Percentiles rank a stretch among this genome's conserved stretches.
These are phyloP conservation scores for Andrena dorsata DNA, from an alignment of 2,888 invertebrate species.

Conservation along the genomic window DNA sequence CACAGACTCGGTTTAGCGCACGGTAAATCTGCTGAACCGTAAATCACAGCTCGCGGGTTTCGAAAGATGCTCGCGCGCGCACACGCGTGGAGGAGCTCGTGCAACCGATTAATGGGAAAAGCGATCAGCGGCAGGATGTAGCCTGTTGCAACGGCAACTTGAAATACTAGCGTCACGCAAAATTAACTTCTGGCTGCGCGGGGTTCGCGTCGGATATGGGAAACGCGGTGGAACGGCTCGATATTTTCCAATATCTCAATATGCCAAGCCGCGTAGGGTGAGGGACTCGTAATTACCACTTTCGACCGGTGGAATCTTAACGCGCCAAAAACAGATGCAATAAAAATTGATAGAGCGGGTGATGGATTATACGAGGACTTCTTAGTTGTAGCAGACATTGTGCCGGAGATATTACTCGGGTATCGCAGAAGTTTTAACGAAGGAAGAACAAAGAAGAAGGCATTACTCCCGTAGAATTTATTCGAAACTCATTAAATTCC, in stretches of 20 bases:
- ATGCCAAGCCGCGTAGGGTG: not conserved
- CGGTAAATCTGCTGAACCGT: conserved; percentile 5
- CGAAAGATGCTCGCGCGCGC: conserved; percentile 22
- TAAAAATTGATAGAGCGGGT: no score
- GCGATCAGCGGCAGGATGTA: conserved; percentile 25
- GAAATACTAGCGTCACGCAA: not conserved
- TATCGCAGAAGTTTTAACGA: no score
- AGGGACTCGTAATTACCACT: no score
- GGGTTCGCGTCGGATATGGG: not conserved
- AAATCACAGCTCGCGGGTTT: conserved; percentile 38
- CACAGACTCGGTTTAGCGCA: conserved; percentile 18
- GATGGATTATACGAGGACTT: no score
- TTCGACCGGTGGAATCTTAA: no score
- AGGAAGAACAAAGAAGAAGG: no score
- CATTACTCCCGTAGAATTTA: no score
- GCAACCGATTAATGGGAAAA: conserved; percentile 39
- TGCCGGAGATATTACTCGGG: no score
- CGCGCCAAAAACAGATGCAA: no score
- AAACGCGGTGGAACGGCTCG: not conserved
- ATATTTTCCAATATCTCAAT: not conserved
- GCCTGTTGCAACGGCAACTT: not conserved
- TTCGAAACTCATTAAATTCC: not conserved
- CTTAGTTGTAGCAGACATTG: no score
- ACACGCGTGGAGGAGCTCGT: not conserved
- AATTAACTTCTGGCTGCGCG: not conserved